phyloP scores from a whole-genome alignment of 2,113 vertebrate genomes.

The Pogonocichla stellata region DNA sequence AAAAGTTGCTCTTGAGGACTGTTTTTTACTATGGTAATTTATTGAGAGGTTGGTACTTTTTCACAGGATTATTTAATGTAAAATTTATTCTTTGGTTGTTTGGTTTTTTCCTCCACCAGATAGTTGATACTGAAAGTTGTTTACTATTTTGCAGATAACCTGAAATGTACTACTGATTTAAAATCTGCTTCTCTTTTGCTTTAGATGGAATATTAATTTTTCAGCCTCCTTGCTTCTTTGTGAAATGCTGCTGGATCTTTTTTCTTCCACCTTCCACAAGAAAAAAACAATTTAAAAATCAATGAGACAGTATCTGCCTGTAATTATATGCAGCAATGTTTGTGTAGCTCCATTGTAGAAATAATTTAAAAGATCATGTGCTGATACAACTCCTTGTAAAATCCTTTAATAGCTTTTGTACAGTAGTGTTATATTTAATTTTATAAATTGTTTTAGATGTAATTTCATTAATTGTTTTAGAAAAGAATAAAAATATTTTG shows the following conservation, averaged over 20 bases:
- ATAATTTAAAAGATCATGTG: neutral
- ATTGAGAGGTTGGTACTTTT: neutral
- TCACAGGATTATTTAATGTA: neutral
- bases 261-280: neutral
- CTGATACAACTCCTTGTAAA: neutral
- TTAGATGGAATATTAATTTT: neutral
- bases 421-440: neutral
- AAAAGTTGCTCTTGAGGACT: neutral
- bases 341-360: neutral
- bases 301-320: neutral
- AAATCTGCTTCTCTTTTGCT: neutral
- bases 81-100: neutral
- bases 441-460: neutral
- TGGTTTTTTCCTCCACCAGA: accelerated
- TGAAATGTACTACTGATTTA: neutral
- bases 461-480: neutral
- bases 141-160: neutral
- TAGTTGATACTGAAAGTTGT: neutral
- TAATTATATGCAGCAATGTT: neutral
- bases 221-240: neutral
- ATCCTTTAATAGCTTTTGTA: neutral
- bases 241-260: neutral
- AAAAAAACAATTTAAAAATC: neutral
- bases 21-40: neutral
- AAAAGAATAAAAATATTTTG: neutral